phyloP scores from a whole-genome alignment of 2,113 vertebrate genomes.

The Ariopsis seemanni region DNA sequence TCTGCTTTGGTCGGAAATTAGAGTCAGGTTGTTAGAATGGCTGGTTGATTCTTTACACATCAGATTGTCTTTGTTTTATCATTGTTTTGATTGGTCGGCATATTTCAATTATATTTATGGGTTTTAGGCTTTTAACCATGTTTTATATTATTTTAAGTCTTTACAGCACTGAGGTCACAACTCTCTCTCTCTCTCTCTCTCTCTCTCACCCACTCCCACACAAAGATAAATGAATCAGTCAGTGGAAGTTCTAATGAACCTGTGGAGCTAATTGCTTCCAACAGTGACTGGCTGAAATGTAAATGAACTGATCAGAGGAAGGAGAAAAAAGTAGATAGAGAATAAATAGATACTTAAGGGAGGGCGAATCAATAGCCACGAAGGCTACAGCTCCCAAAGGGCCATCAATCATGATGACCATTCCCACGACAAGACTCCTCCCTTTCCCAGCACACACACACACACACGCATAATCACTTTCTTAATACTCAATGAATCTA shows the following conservation, averaged over 20 bases:
- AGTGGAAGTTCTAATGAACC: slow-evolving; percentile 75
- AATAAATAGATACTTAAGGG: slow-evolving; percentile 70
- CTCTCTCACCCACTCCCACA: slow-evolving; percentile 22
- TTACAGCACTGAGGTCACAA: not conserved
- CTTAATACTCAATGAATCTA: slow-evolving; percentile 44
- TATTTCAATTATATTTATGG: not conserved
- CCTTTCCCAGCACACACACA: slow-evolving; percentile 32
- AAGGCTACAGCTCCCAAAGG: slow-evolving; percentile 57
- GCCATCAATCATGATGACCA: slow-evolving; percentile 42
- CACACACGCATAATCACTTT: slow-evolving; percentile 44
- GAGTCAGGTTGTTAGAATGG: not conserved
- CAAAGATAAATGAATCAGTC: slow-evolving; percentile 77
- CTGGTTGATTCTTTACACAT: not conserved
- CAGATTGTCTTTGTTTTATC: not conserved
- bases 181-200: too few relatives aligned
- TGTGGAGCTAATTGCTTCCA: slow-evolving; percentile 76
- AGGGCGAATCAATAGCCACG: slow-evolving; percentile 69
- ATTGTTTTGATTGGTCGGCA: not conserved
- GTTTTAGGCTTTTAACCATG: not conserved
- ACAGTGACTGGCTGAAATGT: slow-evolving; percentile 75
- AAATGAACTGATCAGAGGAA: slow-evolving; percentile 72
- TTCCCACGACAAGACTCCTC: slow-evolving; percentile 19
- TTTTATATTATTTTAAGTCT: not conserved
- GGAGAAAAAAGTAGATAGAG: slow-evolving; percentile 63
- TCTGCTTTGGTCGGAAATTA: not conserved